These are phyloP conservation scores for Mormyrops boulengeri DNA, from an alignment of 2,797 vertebrate genomes.

Conservation along the genomic window DNA sequence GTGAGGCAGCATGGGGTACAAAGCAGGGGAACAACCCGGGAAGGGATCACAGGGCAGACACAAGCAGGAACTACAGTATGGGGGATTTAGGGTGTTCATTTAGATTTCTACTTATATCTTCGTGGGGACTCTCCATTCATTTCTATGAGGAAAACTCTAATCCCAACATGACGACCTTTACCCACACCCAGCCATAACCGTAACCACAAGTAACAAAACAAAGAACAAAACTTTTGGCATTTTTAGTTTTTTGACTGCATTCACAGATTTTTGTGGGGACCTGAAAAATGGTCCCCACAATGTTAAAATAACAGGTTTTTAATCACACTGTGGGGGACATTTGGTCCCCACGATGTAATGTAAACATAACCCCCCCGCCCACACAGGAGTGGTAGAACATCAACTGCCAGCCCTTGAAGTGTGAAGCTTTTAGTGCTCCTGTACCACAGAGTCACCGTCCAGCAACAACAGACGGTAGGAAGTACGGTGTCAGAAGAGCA, in stretches of 20 bases:
- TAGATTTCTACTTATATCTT: neutral
- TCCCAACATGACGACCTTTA: neutral
- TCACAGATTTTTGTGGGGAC: neutral
- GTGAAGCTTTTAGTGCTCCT: neutral
- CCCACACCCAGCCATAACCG: neutral
- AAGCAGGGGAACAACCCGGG: neutral
- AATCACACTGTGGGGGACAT: neutral
- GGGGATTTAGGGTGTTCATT: neutral
- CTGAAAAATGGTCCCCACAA: neutral
- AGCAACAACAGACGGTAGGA: neutral
- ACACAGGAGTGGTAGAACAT: neutral
- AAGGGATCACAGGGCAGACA: neutral
- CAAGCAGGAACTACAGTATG: neutral
- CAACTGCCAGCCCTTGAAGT: neutral
- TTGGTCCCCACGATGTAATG: neutral
- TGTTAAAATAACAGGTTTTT: neutral
- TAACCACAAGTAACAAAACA: neutral
- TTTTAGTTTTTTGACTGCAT: neutral
- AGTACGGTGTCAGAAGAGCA: neutral
- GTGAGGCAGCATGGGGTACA: neutral
- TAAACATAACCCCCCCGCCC: neutral
- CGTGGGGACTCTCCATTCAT: neutral
- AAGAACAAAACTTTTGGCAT: neutral
- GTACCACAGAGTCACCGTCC: neutral
- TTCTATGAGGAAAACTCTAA: neutral